Conservation (phyloP, 2,113 vertebrate species). For the Elaphurus davidianus region DNA sequence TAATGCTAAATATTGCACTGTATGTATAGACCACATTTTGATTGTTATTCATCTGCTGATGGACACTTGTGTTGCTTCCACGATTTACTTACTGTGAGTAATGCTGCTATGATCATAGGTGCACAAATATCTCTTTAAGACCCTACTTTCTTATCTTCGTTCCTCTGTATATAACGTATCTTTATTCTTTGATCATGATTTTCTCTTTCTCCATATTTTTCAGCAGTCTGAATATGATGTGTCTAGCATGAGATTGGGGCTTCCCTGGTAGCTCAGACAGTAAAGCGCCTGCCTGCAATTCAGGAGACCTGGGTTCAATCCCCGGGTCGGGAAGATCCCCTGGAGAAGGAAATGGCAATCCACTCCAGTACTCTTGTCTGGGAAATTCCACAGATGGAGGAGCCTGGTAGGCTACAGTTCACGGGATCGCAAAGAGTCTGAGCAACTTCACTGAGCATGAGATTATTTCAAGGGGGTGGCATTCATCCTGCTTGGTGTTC, state of each 20-base stretch:
- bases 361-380: no score
- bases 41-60: background rate
- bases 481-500: background rate
- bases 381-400: no score
- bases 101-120: background rate
- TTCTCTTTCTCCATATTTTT: background rate
- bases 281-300: no score
- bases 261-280: no score
- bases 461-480: background rate
- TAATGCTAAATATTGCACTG: background rate
- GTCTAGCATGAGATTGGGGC: background rate
- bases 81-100: background rate
- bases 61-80: background rate
- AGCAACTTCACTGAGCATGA: no score
- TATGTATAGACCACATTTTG: background rate
- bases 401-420: no score
- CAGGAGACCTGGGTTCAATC: no score
- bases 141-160: background rate
- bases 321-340: no score
- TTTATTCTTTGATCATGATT: background rate
- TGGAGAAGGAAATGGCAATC: no score
- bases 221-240: background rate
- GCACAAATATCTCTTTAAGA: background rate
- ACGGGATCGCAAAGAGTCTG: background rate
- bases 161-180: background rate